Evolutionary conservation across 2,797 vertebrate genomes (phyloP), one percentile per base, ranked within the genome.

Genomic region (Tenualosa ilisha): DNA sequence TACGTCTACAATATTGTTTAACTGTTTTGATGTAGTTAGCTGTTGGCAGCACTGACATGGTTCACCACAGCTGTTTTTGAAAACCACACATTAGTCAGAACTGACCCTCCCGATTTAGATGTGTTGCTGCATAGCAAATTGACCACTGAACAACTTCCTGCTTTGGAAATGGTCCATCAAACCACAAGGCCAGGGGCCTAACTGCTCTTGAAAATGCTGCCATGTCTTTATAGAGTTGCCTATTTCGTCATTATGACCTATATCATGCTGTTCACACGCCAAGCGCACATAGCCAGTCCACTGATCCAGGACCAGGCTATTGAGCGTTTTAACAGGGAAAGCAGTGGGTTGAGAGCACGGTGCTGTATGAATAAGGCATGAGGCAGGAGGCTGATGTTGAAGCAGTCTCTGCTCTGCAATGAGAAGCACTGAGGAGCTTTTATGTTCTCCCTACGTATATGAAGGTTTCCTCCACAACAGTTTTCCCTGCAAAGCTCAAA

Each of bases 1-100:
- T 79, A 46, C 2, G 40, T 46, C 72, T 79, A 79, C 40, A 79
- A 79, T 56, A 56, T 79, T 79, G 72, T 79, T 40, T 43, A 75
- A 46, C 72, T 68, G 24, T 79, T 79, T 22, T 46, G 72, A 46
- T 79, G 72, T 79, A 79, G 72, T 43, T 79, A 79, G 72, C 13
- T 22, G 40, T 13, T 79, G 72, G 72, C 17, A 40, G 72, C 17
- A 79, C 20, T 46, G 37, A 79, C 37, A 22, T 43, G 20, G 68
- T 13, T 46, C 72, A 46, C 72, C 72, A 79, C 72, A 79, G 40
- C 37, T 43, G 72, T 43, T 79, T 79, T 79, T 46, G 4, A 46
- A 79, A 79, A 22, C 72, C 72, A 22, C 72, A 79, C 72, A 79
- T 46, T 46, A 79, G 72, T 79, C 72, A 40, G 31, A 72, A 40